phyloP scores from a whole-genome alignment of 1,140 invertebrate species.

The Capitella teleta region DNA sequence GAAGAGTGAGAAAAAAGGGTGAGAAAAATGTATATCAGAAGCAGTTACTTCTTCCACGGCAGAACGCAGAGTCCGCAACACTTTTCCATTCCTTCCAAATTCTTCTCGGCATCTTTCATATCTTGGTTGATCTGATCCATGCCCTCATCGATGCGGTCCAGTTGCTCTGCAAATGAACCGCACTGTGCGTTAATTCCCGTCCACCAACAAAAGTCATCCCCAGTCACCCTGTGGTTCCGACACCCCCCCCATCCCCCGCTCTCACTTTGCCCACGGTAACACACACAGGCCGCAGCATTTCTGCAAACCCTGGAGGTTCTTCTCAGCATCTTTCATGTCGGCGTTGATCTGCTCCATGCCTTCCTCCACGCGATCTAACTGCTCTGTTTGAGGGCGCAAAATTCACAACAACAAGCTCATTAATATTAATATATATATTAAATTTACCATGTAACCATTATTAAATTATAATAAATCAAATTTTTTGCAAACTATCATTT shows the following conservation, averaged over 20 bases:
- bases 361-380: conserved; percentile 98
- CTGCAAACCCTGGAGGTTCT: conserved; percentile 98
- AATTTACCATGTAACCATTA: no score
- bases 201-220: no score
- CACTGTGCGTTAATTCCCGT: no score
- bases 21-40: no score
- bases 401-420: no score
- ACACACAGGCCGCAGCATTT: conserved; percentile 98
- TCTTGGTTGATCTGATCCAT: conserved; percentile 99
- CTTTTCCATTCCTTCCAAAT: conserved; percentile 98
- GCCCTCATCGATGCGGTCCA: conserved; percentile 97
- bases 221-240: no score
- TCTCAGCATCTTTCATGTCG: conserved; percentile 98
- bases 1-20: no score
- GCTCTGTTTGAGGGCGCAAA: no score
- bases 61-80: conserved; percentile 96
- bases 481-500: no score
- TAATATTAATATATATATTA: no score
- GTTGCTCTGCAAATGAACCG: conserved; percentile 94
- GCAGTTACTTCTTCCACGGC: conserved; percentile 85
- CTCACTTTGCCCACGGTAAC: conserved; percentile 96
- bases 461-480: no score
- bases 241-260: no score
- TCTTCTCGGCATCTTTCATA: conserved; percentile 98
- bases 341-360: conserved; percentile 99